Evolutionary conservation across 1,140 invertebrate species (phyloP), one percentile per base, ranked within the genome.

Genomic region (Pseudachorutes palmiensis): DNA sequence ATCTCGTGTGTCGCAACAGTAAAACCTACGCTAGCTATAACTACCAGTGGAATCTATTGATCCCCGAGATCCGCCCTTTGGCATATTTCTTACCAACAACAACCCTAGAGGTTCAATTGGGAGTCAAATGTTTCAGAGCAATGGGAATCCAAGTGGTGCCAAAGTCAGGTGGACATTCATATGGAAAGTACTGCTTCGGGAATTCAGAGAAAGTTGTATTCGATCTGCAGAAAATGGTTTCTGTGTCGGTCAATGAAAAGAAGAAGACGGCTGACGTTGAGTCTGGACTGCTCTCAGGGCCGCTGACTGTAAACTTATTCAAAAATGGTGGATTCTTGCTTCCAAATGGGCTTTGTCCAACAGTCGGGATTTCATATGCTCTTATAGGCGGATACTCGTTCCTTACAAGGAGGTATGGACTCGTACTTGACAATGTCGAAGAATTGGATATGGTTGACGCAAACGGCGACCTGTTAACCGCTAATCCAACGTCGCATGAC

Each of bases 141-240:
- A 14, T 19, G 30, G 2, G 28, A 12, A 61, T 61, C 22, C 24
- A 29, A 14, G 14, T 61, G 30, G 28, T 61, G 14, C 59, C 59
- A 14, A 61, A 61, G 16, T 31, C 28, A 29, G 59, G 59, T 14
- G 59, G 19, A 61, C 59, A 61, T 61, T 26, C 24, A 31, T 61
- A 16, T 30, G 59, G 12, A 61, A 14, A 14, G 5, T 33, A 31
- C 22, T 3, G 5, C 9, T 61, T 61, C 29, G 59, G 59, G 16
- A 61, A 61, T 61, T 5, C 14, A 12, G 30, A 5, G 14, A 29
- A 5, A 12, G 3, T 61, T 14, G 59, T 61, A 2, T 14, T 61
- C 29, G 59, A 61, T 31, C 29, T 61, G 2, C 59, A 33, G 29
- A 31, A 31, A 61, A 61, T 61, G 59, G 30, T 9, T 24, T 14